phyloP scores from a whole-genome alignment of 2,797 vertebrate genomes.

The Acanthurus lineatus region DNA sequence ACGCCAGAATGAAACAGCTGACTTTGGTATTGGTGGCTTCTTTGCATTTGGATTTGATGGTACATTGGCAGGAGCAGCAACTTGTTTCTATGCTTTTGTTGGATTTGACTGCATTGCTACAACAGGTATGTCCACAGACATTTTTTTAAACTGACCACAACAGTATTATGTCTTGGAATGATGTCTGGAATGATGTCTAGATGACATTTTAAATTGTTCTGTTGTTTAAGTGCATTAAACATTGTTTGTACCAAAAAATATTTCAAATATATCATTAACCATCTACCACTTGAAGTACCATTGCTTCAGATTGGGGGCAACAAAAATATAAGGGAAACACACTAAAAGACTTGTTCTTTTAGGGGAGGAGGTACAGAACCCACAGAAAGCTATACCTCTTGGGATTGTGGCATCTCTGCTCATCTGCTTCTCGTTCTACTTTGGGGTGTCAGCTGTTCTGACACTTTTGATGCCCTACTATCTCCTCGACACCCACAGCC shows the following conservation, averaged over 20 bases:
- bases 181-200: too few species aligned
- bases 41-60: constrained; percentile 78
- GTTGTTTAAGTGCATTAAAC: too few species aligned
- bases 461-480: constrained; percentile 90
- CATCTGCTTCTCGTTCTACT: constrained; percentile 87
- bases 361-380: constrained; percentile 89
- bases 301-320: too few species aligned
- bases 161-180: too few species aligned
- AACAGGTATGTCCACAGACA: too few species aligned
- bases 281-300: too few species aligned
- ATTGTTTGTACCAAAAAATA: too few species aligned
- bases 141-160: too few species aligned
- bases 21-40: constrained; percentile 55
- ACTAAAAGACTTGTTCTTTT: neutral
- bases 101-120: too few species aligned
- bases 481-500: constrained; percentile 82
- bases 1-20: constrained; percentile 13
- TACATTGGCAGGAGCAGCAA: constrained; percentile 86
- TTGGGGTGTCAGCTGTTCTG: constrained; percentile 86
- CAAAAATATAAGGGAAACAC: neutral
- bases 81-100: constrained; percentile 79
- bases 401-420: constrained; percentile 85
- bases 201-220: too few species aligned
- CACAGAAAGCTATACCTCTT: constrained; percentile 85
- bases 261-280: too few species aligned